Conservation (phyloP, 2,113 vertebrate genomes). For the Setophaga kirtlandii region DNA sequence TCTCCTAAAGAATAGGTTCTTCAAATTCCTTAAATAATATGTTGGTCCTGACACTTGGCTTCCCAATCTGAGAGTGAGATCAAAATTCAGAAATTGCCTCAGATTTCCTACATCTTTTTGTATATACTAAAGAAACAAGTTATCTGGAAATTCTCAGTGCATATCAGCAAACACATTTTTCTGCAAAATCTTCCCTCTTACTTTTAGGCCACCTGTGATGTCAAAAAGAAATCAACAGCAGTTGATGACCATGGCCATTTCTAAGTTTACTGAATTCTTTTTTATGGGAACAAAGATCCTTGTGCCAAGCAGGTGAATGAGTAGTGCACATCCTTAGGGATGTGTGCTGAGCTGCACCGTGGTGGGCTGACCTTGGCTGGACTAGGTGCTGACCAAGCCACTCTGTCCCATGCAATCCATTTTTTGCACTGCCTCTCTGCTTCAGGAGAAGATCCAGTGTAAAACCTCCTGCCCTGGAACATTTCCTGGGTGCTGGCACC, state of each 20-base stretch:
- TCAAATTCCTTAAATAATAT: not conserved
- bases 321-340: not conserved
- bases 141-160: not conserved
- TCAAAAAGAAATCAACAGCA: not conserved
- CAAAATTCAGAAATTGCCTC: not conserved
- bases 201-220: not conserved
- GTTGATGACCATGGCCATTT: not conserved
- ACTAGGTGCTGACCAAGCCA: not conserved
- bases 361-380: not conserved
- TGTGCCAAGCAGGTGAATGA: not conserved
- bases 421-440: not conserved
- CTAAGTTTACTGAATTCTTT: not conserved
- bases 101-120: not conserved
- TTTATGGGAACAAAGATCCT: not conserved
- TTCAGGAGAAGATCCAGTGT: not conserved
- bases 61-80: not conserved
- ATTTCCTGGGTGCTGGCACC: not conserved
- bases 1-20: not conserved
- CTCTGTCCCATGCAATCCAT: not conserved
- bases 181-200: not conserved
- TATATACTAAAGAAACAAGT: not conserved
- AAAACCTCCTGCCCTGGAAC: not conserved
- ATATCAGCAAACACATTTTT: not conserved
- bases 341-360: accelerated
- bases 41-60: not conserved